These are phyloP conservation scores for Carassius gibelio DNA, from an alignment of 2,113 vertebrate genomes.

Conservation along the genomic window DNA sequence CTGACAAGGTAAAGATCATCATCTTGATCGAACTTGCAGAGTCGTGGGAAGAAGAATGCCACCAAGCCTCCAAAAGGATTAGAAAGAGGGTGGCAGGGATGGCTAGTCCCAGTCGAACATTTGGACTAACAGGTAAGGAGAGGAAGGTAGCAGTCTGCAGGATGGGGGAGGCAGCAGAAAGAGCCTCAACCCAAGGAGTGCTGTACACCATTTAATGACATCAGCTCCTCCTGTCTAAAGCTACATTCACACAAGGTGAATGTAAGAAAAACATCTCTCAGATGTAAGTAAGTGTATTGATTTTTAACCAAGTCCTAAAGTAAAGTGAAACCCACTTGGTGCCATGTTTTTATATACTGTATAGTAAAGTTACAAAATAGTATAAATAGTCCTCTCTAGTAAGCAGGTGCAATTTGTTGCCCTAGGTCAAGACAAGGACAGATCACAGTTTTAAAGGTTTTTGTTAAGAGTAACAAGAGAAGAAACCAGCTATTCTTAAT, in stretches of 20 bases:
- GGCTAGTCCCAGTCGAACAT: no score
- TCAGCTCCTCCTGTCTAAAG: background rate
- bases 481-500: background rate
- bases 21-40: no score
- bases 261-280: background rate
- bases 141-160: background rate
- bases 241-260: background rate
- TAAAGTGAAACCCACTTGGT: background rate
- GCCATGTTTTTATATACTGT: background rate
- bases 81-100: background rate
- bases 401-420: background rate
- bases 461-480: background rate
- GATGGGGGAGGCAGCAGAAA: background rate
- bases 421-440: background rate
- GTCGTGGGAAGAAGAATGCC: no score
- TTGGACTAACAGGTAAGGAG: no score
- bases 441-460: background rate
- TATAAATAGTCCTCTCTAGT: background rate
- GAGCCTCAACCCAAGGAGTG: background rate
- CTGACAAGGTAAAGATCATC: no score
- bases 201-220: background rate
- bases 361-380: background rate
- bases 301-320: no score
- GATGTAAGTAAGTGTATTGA: background rate
- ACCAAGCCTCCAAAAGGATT: no score